Base-by-base conservation (phyloP, 2,888 invertebrate species). In the Pseudococcus viburni region DNA sequence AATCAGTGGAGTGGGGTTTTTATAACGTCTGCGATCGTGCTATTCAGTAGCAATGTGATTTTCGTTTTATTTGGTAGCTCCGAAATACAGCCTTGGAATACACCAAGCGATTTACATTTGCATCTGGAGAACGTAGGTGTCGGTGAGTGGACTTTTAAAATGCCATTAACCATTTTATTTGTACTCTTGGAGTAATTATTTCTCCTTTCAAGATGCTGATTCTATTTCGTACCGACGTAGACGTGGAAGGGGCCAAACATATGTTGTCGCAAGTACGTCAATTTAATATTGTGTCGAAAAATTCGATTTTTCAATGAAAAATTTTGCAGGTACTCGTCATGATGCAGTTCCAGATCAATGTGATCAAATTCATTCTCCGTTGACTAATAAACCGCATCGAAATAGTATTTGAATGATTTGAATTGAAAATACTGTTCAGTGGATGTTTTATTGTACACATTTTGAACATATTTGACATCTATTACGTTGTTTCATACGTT, bases 51-150 rank as follows among this genome's bases (percentile, higher is more conserved):
- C 22, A 88, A 88, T 55, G 77, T 55, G 33, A 77, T 88, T 73
- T 88, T 83, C 19, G 11, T 88, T 33, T 9, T 80, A 12, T 83
- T 88, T n/a, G 88, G 88, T 59, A 77, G 59, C 0, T 80, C 80
- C 12, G 88, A 88, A 80, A 88, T 88, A 48, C 88, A 88, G 17
- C 55, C 80, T n/a, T 88, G 88, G 88, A 88, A 88, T 88, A 88
- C 88, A 19, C 88, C 88, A 0, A 80, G 55, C 39, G 83, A 88
- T 83, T 88, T 88, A 51, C 88, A 88, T 59, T 46, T 88, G 12
- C 88, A 88, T n/a, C 80, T 88, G 7, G 51, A 80, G 22, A 51
- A 88, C 4, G 88, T 33, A 1, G 80, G 85, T 85, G 19, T n/a
- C 0, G 80, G 85, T 85, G 19, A 59, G 85, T 85, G 39, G 22